Percentiles rank a stretch among this genome's conserved stretches.
phyloP scores from a whole-genome alignment of 2,113 vertebrate species.

The Tenebrosternarchus preto region DNA sequence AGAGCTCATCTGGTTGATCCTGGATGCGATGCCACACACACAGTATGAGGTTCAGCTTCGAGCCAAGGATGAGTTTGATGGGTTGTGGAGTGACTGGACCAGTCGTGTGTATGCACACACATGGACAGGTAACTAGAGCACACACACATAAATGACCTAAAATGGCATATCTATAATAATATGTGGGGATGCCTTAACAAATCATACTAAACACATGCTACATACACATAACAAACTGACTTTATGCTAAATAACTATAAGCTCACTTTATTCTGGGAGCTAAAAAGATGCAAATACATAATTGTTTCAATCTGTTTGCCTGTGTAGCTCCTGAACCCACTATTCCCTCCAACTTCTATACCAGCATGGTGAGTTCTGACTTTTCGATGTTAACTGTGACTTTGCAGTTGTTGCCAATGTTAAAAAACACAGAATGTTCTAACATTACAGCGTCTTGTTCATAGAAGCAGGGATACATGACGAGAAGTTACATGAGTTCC shows the following conservation, averaged over 20 bases:
- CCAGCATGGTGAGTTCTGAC: slow-evolving; percentile 49
- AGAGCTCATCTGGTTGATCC: slow-evolving; percentile 46
- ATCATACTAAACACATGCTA: background rate
- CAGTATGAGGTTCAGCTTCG: slow-evolving; percentile 66
- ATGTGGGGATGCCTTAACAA: too few relatives aligned
- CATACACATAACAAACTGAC: background rate
- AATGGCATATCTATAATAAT: too few relatives aligned
- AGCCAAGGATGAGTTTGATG: slow-evolving; percentile 65
- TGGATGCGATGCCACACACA: slow-evolving; percentile 58
- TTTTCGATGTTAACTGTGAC: too few relatives aligned
- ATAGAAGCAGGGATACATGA: too few relatives aligned
- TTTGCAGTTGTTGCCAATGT: too few relatives aligned
- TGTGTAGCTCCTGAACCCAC: slow-evolving; percentile 49
- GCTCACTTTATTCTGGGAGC: too few relatives aligned
- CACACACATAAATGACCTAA: background rate
- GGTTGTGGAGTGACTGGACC: slow-evolving; percentile 74
- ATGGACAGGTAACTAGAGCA: slow-evolving; percentile 64
- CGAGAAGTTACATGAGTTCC: too few relatives aligned
- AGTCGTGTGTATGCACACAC: slow-evolving; percentile 47
- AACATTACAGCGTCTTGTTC: too few relatives aligned
- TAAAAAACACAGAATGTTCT: too few relatives aligned
- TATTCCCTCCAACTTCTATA: background rate
- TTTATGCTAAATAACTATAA: background rate
- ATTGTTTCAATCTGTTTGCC: slow-evolving; percentile 16
- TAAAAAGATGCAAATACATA: too few relatives aligned